Percentiles rank a stretch among this genome's conserved stretches.
phyloP scores from a whole-genome alignment of 1,140 invertebrate genomes.

The Parapsyche elsis region DNA sequence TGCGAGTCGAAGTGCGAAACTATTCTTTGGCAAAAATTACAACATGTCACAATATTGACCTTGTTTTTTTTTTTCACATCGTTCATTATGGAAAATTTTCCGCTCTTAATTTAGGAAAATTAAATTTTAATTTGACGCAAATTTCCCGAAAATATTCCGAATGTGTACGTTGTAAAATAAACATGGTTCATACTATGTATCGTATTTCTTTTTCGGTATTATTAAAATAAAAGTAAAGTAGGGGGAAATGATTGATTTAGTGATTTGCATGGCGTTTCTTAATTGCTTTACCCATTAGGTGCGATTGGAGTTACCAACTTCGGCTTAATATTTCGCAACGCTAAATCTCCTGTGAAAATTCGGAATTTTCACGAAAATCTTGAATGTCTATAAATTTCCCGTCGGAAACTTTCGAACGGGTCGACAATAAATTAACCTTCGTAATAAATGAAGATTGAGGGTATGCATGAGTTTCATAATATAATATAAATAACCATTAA shows the following conservation, averaged over 20 bases:
- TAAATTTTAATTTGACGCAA: too few species aligned
- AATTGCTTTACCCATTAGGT: neutral
- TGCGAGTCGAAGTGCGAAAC: too few species aligned
- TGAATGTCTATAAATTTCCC: neutral
- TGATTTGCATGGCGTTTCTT: neutral
- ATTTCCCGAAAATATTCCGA: too few species aligned
- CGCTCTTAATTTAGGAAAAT: too few species aligned
- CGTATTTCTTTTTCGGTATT: too few species aligned
- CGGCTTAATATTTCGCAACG: neutral
- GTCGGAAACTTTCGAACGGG: neutral
- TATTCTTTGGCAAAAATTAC: too few species aligned
- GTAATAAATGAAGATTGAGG: neutral
- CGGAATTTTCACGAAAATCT: neutral
- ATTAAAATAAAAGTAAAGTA: too few species aligned
- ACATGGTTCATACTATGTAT: neutral
- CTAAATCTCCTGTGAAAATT: neutral
- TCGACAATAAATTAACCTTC: constrained; percentile 14
- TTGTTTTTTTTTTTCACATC: too few species aligned
- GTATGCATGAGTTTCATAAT: too few species aligned
- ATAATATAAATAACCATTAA: too few species aligned
- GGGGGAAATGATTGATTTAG: neutral
- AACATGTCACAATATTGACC: too few species aligned
- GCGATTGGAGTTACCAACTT: neutral
- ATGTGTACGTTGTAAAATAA: neutral
- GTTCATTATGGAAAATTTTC: too few species aligned